These are phyloP conservation scores for Miniopterus natalensis DNA, from an alignment of 2,113 vertebrate genomes.

Conservation along the genomic window DNA sequence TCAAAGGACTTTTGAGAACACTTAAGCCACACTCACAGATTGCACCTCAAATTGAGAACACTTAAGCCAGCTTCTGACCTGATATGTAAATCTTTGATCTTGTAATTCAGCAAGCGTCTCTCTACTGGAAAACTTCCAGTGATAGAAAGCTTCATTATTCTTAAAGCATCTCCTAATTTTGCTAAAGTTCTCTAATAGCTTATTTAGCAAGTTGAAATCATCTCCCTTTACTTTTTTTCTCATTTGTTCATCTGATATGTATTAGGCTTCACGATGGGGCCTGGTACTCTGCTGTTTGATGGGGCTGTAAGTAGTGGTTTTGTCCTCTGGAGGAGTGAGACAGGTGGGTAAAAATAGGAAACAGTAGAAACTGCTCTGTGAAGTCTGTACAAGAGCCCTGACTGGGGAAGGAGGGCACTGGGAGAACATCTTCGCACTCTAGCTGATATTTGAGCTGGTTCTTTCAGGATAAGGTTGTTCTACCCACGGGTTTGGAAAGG, in stretches of 20 bases:
- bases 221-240: neutral
- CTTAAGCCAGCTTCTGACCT: neutral
- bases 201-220: slow-evolving; percentile 24
- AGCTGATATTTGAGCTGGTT: neutral
- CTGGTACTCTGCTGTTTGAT: neutral
- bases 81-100: slow-evolving; percentile 6
- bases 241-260: neutral
- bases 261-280: neutral
- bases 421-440: neutral
- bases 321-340: neutral
- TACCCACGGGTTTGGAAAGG: neutral
- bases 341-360: neutral
- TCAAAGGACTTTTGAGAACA: slow-evolving; percentile 26
- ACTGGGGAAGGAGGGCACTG: neutral
- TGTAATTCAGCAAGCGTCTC: neutral
- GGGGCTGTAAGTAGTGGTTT: neutral
- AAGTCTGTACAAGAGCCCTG: neutral
- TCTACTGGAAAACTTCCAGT: slow-evolving; percentile 24
- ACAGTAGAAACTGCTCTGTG: neutral
- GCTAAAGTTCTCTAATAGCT: neutral
- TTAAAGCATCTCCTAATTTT: slow-evolving; percentile 26
- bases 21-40: no score
- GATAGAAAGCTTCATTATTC: neutral
- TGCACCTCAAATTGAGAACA: no score
- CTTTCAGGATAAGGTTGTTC: neutral